Base-by-base conservation (phyloP, 2,797 vertebrate genomes). In the Rhinella marina region DNA sequence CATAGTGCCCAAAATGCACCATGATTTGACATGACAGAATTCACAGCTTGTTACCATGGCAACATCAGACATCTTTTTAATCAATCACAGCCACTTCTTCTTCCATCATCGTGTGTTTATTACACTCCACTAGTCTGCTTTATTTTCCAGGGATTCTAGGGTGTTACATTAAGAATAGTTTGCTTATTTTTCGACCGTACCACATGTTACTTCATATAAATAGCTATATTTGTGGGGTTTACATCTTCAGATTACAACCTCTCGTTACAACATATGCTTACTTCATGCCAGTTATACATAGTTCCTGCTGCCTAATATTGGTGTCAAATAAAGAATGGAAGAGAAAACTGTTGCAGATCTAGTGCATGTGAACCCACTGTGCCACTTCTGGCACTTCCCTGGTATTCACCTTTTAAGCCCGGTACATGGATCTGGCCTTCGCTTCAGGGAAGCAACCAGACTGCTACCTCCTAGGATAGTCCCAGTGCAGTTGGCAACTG, bases 11-110 rank as follows among this genome's bases (percentile, higher is more conserved):
- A 48, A 73, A 76, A 76, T 76, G 72, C 57, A 62, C 48, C 72
- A 62, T 25, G 56, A 50, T 41, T 61, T 9, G 62, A 61, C 72
- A 21, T 50, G 72, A 85, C 57, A 85, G 70, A 76, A 48, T 76
- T 85, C 56, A 27, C 32, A 27, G 57, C 41, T 19, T 50, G 83
- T 76, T 76, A 61, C 72, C 29, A 76, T 85, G 52, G 70, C 83
- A 85, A 85, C 83, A 85, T 41, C n/a, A 85, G 83, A 61, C 83
- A 76, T 85, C 82, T 73, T 73, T 84, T 85, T 62, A 57, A 48
- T 50, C 56, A 76, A 61, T 76, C 70, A 76, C 72, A 16, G 23
- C 41, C 56, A 75, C 70, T 32, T 48, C 41, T 48, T 14, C 52
- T 76, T 76, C 83, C 72, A 62, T 76, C 56, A 61, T 48, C 19